These are phyloP conservation scores for Pseudorectes ferrugineus DNA, from an alignment of 2,113 vertebrate species.

Conservation along the genomic window DNA sequence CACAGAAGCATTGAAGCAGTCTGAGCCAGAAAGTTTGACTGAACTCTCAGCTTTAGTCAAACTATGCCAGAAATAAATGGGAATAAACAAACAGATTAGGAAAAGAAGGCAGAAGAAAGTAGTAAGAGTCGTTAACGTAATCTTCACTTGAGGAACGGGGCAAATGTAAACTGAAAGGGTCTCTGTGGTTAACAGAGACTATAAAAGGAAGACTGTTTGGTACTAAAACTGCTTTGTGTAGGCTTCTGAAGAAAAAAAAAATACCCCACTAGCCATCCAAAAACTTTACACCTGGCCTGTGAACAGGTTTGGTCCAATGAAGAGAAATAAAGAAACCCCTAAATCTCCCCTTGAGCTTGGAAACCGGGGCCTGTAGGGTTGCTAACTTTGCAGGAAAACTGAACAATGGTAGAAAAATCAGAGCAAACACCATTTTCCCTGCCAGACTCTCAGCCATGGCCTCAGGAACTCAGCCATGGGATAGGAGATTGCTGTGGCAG, in stretches of 20 bases:
- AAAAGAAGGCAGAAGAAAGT: slow-evolving; percentile 46
- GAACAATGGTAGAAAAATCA: not conserved
- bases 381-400: not conserved
- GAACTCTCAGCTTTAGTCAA: slow-evolving; percentile 35
- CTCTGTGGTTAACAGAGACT: not conserved
- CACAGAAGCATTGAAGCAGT: not conserved
- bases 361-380: not conserved
- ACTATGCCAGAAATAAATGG: slow-evolving; percentile 41
- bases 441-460: not conserved
- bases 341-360: not conserved
- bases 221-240: not conserved
- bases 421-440: not conserved
- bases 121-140: not conserved
- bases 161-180: slow-evolving; percentile 44
- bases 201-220: slow-evolving; percentile 43
- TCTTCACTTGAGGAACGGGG: slow-evolving; percentile 26
- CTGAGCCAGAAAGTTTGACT: not conserved
- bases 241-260: not conserved
- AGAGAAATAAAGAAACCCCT: not conserved
- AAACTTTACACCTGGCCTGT: not conserved
- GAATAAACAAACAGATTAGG: slow-evolving; percentile 59
- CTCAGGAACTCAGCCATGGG: not conserved
- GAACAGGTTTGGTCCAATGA: not conserved
- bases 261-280: not conserved
- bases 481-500: slow-evolving; percentile 8